These are phyloP conservation scores for Megamerina dolium DNA, from an alignment of 2,888 invertebrate species.

Conservation along the genomic window DNA sequence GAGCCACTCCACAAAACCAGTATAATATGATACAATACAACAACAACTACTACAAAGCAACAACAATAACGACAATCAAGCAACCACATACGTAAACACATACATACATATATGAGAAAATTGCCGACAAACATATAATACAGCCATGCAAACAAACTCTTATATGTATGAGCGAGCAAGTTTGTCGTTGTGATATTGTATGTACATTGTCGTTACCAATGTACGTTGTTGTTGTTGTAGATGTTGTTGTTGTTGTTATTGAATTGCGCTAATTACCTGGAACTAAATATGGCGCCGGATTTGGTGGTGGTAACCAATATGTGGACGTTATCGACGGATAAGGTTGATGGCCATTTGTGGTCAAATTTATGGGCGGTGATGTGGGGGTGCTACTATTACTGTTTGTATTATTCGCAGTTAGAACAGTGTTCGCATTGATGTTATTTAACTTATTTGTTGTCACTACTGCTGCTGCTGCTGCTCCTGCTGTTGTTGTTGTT, in stretches of 20 bases:
- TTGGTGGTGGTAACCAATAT: conserved; percentile 77
- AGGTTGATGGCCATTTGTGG: conserved; percentile 22
- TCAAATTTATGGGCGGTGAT: conserved; percentile 21
- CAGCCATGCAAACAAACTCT: too few species aligned
- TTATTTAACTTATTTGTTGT: conserved; percentile 12
- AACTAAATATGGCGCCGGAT: conserved; percentile 73
- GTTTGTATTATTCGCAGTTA: conserved; percentile 15
- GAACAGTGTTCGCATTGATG: conserved; percentile 3
- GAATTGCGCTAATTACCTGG: conserved; percentile 61
- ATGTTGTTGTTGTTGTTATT: conserved; percentile 15
- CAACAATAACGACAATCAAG: conserved; percentile 3
- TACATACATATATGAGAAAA: background rate
- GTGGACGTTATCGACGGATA: conserved; percentile 79
- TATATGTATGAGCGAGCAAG: too few species aligned
- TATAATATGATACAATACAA: too few species aligned
- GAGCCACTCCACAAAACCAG: too few species aligned
- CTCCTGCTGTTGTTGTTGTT: conserved; percentile 18
- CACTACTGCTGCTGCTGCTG: conserved; percentile 21
- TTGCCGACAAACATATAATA: too few species aligned
- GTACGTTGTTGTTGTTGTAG: conserved; percentile 7
- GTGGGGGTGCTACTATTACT: conserved; percentile 20
- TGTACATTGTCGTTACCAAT: background rate
- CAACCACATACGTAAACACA: background rate
- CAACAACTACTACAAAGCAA: background rate
- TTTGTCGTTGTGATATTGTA: background rate